Evolutionary conservation across 2,888 invertebrate genomes (phyloP).

Genomic region (Osmoderma eremita): DNA sequence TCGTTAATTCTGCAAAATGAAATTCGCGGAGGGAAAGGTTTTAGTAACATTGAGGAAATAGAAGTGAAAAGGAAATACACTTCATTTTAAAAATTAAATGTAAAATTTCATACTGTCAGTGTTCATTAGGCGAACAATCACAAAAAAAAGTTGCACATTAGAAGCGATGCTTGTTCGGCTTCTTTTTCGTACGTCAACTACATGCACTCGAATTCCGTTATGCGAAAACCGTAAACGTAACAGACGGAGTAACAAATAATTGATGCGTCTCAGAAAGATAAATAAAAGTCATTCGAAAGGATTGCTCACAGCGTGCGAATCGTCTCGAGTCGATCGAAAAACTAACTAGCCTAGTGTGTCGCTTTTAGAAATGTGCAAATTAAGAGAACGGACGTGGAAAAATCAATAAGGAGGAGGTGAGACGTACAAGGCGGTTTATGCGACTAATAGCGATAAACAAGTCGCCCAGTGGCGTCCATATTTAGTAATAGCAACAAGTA

Average conservation of each 20-base stretch:
- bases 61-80: not conserved
- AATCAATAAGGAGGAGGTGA: slow-evolving; percentile 30
- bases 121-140: too few relatives aligned
- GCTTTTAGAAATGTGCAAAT: slow-evolving; percentile 39
- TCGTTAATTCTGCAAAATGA: not conserved
- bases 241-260: slow-evolving; percentile 34
- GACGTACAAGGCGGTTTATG: slow-evolving; percentile 10
- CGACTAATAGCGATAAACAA: slow-evolving; percentile 32
- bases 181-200: not conserved
- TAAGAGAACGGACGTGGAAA: slow-evolving; percentile 34
- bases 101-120: not conserved
- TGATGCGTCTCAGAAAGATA: slow-evolving; percentile 1
- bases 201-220: slow-evolving; percentile 27
- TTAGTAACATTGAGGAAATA: too few relatives aligned
- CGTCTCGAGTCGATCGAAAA: slow-evolving; percentile 44
- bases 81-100: slow-evolving; percentile 6
- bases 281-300: slow-evolving; percentile 7
- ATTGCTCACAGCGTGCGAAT: slow-evolving; percentile 14
- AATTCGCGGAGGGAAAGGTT: not conserved
- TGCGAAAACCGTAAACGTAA: slow-evolving; percentile 30
- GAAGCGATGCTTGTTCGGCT: not conserved
- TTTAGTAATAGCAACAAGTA: slow-evolving; percentile 32
- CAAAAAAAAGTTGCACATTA: too few relatives aligned
- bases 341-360: slow-evolving; percentile 42
- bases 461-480: slow-evolving; percentile 26